A percentile compares a stretch with the other conserved stretches of the same genome.
Evolutionary conservation across 2,113 vertebrate species (phyloP).

Genomic region (Ginglymostoma cirratum): DNA sequence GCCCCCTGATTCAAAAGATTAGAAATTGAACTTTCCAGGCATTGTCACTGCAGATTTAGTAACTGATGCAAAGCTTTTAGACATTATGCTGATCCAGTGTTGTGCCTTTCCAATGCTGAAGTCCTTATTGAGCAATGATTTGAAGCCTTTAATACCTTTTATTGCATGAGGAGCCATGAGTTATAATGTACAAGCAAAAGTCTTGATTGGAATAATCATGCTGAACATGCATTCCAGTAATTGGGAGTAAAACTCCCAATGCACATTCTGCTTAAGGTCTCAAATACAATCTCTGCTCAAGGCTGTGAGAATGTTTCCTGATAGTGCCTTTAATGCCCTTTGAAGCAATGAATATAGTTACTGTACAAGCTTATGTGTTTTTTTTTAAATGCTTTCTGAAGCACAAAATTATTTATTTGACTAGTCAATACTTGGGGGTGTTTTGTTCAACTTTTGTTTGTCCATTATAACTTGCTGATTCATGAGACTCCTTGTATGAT

Average conservation of each 20-base stretch:
- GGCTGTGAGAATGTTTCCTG: neutral
- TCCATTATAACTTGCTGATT: neutral
- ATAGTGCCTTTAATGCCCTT: too few species aligned
- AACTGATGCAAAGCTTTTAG: neutral
- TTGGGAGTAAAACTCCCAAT: neutral
- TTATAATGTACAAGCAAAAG: neutral
- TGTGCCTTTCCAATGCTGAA: neutral
- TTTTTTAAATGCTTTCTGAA: neutral
- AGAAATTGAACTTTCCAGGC: neutral
- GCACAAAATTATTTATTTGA: neutral
- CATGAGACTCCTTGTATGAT: neutral
- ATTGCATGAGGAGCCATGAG: neutral
- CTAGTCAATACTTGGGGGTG: neutral
- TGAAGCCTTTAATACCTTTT: neutral
- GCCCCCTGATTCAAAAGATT: neutral
- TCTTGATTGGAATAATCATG: neutral
- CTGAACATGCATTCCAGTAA: neutral
- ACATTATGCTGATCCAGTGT: neutral
- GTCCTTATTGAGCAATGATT: neutral
- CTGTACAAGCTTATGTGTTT: neutral
- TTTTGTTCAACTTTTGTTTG: neutral
- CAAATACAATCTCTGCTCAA: neutral
- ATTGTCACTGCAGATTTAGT: neutral
- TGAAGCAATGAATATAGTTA: neutral
- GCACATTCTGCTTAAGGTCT: neutral